Evolutionary conservation across 1,140 invertebrate species (phyloP), one percentile per base, ranked within the genome.

Genomic region (Meloidogyne floridensis): DNA sequence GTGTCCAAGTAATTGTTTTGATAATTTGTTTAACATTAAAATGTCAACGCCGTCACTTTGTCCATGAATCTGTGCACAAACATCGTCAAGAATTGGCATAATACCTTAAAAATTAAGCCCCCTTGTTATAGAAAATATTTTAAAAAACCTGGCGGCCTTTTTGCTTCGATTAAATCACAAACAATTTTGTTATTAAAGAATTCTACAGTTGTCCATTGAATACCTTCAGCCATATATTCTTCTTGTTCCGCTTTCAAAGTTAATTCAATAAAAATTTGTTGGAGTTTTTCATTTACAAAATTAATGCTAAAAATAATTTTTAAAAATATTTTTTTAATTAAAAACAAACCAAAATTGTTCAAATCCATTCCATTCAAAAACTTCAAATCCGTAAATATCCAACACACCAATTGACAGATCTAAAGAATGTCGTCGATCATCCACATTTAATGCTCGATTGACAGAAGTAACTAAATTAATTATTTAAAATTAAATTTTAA

Each of bases 281-380:
- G 94, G n/a, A 94, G 91, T 89, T 94, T 94, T 90, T 94, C 93
- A 90, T 94, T 94, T 80, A 96, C 96, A 91, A 95, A 98, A 91
- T 98, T 97, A 81, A 97, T 98, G 91, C 95, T 96, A 89, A 96
- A 95, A 90, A 95, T 93, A 13, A 18, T 47, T 51, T 15, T 78
- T 15, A 6, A 81, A 53, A 11, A 75, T 13, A 77, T 47, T 72
- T 9, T 70, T 15, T 54, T 18, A 54, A 51, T 54, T 32, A 42
- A 75, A 20, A 82, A 73, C 84, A 15, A 54, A 88, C 87, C 88
- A 90, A 83, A 90, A 90, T 72, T 90, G 88, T 70, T 90, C 89
- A 59, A 90, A 90, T 51, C 94, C 93, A 89, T 93, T 93, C 85
- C 91, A 91, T 69, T 92, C 90, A 86, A 93, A 93, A 75, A 93